Base-by-base conservation (phyloP, 2,888 invertebrate species). In the Dolichomitus sp. region DNA sequence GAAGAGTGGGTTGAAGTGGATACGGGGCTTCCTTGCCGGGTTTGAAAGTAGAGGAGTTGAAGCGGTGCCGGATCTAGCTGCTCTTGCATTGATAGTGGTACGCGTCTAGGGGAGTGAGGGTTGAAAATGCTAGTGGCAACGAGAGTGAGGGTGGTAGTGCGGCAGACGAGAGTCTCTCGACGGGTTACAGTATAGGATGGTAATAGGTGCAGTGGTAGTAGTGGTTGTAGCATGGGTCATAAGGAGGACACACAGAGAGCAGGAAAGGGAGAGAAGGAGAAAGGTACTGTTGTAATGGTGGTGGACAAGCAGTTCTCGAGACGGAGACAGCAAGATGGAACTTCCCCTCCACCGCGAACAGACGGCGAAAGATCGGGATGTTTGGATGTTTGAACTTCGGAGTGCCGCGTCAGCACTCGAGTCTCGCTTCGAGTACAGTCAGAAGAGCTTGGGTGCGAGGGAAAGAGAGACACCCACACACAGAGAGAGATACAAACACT, bases 371-470 rank as follows among this genome's bases (percentile, higher is more conserved):
- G 92, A 93, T 92, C 91, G 90, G 91, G 90, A 91, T 93, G 93
- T 93, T 93, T 93, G 93, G 92, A 92, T 93, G 92, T 92, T 93
- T 92, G 93, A 93, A 91, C 92, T 90, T 88, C 88, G 86, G 90
- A 93, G 91, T 92, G 93, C 92, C 90, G 89, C 89, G 90, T 91
- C 93, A 91, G 92, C 92, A 91, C 92, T 93, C 89, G 84, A 90
- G 87, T 86, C 76, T 77, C 81, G 57, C 70, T 52, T 77, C 76
- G 76, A 85, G 80, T 78, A 68, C 70, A 74, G 65, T 50, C 69
- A 77, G 52, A 63, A 33, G 61, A 42, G 11, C 42, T 50, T 40
- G n/a, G 54, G 54, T 23, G 69, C 12, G 42, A 27, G 37, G n/a
- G 52, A 74, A 23, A 61, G 33, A 72, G 70, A 72, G 66, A 68